Evolutionary conservation across 2,113 vertebrate genomes (phyloP).

Genomic region (Centropus unirufus): DNA sequence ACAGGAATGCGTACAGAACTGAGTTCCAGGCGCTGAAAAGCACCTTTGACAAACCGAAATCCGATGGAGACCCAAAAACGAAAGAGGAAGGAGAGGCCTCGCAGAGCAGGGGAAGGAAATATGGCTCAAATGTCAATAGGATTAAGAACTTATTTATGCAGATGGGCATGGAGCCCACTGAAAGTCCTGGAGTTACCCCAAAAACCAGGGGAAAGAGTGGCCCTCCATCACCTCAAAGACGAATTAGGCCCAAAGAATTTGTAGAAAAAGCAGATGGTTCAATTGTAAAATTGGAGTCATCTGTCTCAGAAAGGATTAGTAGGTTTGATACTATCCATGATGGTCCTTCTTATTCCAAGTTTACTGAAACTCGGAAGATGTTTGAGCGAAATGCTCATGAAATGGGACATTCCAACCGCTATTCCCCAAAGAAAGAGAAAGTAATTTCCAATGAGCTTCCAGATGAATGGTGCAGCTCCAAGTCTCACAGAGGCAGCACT

Average conservation of each 20-base stretch:
- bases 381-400: conserved; percentile 91
- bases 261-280: conserved; percentile 89
- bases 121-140: conserved; percentile 95
- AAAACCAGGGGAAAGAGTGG: conserved; percentile 79
- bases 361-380: conserved; percentile 93
- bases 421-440: conserved; percentile 87
- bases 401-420: conserved; percentile 84
- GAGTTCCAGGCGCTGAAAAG: conserved; percentile 98
- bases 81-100: conserved; percentile 84
- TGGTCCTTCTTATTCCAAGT: conserved; percentile 87
- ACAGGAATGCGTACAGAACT: conserved; percentile 95
- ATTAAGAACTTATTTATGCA: conserved; percentile 99
- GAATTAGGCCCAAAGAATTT: conserved; percentile 88
- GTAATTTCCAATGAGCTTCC: conserved; percentile 83
- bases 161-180: conserved; percentile 88
- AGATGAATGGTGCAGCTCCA: conserved; percentile 87
- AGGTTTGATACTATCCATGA: conserved; percentile 80
- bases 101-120: conserved; percentile 91
- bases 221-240: conserved; percentile 84
- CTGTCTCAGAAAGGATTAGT: conserved; percentile 84
- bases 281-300: conserved; percentile 87
- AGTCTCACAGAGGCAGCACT: conserved; percentile 92
- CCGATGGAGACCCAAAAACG: conserved; percentile 85
- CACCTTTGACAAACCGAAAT: conserved; percentile 94
- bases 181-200: conserved; percentile 67